Conservation (phyloP, 2,113 vertebrate genomes). For the Bagarius yarrelli region DNA sequence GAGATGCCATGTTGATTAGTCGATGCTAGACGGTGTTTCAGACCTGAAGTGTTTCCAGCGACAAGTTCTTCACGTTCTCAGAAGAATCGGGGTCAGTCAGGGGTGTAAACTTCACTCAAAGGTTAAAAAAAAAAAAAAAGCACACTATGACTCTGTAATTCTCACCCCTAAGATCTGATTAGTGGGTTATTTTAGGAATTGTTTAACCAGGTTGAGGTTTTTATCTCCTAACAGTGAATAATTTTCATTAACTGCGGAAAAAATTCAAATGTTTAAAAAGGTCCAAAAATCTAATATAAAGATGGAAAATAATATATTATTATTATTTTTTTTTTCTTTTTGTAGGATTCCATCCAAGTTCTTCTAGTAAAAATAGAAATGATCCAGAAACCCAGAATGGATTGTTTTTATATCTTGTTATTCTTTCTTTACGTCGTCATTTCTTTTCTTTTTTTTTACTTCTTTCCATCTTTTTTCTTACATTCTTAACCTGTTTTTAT, state of each 20-base stretch:
- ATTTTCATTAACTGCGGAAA: neutral
- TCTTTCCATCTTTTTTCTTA: no score
- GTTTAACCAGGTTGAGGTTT: neutral
- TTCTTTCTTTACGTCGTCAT: no score
- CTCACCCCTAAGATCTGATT: neutral
- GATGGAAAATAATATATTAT: no score
- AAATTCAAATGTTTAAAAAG: no score
- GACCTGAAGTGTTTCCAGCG: neutral
- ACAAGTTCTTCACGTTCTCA: neutral
- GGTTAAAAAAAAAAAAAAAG: neutral
- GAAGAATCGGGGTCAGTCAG: neutral
- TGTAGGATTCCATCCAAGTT: no score
- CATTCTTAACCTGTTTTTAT: no score
- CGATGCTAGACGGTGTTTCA: neutral
- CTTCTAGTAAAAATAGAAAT: no score
- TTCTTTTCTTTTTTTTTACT: no score
- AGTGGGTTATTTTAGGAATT: neutral
- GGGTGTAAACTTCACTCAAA: neutral
- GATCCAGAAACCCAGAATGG: no score
- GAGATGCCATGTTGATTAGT: slow-evolving; percentile 1
- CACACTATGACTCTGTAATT: neutral
- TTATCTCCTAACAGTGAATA: neutral
- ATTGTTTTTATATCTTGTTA: no score
- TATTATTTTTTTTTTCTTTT: no score
- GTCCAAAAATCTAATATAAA: no score